Base-by-base conservation (phyloP, 2,113 vertebrate genomes). In the Uria lomvia region DNA sequence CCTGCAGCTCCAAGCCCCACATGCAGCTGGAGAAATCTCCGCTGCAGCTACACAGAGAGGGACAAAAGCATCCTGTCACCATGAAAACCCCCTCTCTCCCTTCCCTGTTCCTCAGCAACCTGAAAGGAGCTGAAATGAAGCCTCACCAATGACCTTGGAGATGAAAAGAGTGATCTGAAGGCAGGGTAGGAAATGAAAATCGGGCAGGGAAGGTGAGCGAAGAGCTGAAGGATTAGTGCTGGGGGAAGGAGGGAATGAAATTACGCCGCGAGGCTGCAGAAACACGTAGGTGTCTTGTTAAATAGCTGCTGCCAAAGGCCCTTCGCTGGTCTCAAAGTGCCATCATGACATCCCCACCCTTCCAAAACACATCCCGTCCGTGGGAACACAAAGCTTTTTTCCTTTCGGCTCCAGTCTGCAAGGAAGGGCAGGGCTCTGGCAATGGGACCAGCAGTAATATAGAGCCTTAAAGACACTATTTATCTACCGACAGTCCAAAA, bases 371-470 rank as follows among this genome's bases (percentile, higher is more conserved):
- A 78, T 58, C 67, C 73, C 21, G 3, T 43, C 72, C 8, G 6
- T 34, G 63, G 71, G 86, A 96, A 89, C 24, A 14, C 3, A 53
- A 75, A 89, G 40, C 12, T 65, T 91, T 45, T 73, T 73, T 45
- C 75, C 81, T 58, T 73, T 92, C 17, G 2, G 49, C 38, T 75
- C 49, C 40, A 85, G 71, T 42, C 83, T 78, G 52, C 24, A 38
- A 75, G 84, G 88, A 89, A 94, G 66, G 83, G 84, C 86, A 94
- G 56, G 73, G 86, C 77, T 70, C 87, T 82, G 84, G 89, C 74
- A 92, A 50, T 4, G 83, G 86, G 19, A 95, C 42, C 53, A 82
- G 49, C 40, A 89, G 83, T 88, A 90, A 73, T 16, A 92, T 0
- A 52, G 73, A 94, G 62, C 53, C 84, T 62, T 89, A 82, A 94